A percentile compares a stretch with the other conserved stretches of the same genome.
phyloP scores from a whole-genome alignment of 2,888 invertebrate species.

The Tachina grossa region DNA sequence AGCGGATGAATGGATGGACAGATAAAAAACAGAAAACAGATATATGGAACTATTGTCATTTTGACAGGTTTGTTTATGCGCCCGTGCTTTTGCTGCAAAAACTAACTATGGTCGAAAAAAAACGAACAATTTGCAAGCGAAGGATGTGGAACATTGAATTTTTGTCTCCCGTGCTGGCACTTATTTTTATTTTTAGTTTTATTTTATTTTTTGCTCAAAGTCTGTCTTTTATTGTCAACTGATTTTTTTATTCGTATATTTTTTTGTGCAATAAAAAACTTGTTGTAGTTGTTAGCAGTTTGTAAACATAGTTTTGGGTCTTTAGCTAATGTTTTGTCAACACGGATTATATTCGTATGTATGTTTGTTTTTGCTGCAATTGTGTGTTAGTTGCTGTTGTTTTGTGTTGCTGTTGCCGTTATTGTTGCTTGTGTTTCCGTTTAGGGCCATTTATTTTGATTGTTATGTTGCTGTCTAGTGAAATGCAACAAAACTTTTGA shows the following conservation, averaged over 20 bases:
- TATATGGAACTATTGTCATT: constrained; percentile 45
- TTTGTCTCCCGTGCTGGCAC: constrained; percentile 28
- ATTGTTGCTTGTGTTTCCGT: too few relatives aligned
- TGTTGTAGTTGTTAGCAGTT: constrained; percentile 21
- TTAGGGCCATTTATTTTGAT: constrained; percentile 52
- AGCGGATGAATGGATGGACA: constrained; percentile 12
- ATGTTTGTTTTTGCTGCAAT: constrained; percentile 14
- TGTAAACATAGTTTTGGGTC: constrained; percentile 27
- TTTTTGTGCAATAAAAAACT: background rate
- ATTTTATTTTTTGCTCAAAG: background rate
- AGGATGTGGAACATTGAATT: constrained; percentile 43
- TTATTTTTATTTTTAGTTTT: background rate
- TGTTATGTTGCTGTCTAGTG: constrained; percentile 14
- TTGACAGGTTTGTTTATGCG: constrained; percentile 49
- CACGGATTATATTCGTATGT: constrained; percentile 51
- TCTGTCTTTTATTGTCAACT: constrained; percentile 4
- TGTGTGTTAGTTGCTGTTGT: constrained; percentile 1
- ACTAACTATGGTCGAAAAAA: constrained; percentile 1
- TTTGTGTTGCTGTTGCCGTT: constrained; percentile 9
- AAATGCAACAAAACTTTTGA: constrained; percentile 17
- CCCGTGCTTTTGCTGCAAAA: background rate
- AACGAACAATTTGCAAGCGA: background rate
- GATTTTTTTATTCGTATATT: constrained; percentile 1
- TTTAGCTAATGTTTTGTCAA: constrained; percentile 58
- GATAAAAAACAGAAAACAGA: constrained; percentile 19